Percentiles rank a stretch among this genome's conserved stretches.
These are phyloP conservation scores for Caranx ignobilis DNA, from an alignment of 2,113 vertebrate species.

Conservation along the genomic window DNA sequence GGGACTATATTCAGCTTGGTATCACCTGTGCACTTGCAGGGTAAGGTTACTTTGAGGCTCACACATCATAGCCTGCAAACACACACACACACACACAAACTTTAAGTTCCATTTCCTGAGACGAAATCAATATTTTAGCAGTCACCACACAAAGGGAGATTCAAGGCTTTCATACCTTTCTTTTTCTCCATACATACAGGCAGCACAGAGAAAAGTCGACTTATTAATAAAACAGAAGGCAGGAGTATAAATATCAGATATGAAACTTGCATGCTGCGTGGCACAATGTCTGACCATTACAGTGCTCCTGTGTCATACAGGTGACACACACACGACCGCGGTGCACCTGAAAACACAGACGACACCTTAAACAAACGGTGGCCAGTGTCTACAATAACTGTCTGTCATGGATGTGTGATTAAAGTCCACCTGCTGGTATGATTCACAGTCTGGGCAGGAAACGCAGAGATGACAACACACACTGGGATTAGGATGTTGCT, in stretches of 20 bases:
- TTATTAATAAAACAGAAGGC: constrained; percentile 42
- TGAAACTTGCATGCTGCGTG: not conserved
- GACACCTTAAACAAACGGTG: constrained; percentile 64
- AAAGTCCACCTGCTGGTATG: constrained; percentile 74
- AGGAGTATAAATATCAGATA: constrained; percentile 4
- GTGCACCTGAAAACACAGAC: constrained; percentile 32
- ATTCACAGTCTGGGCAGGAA: constrained; percentile 73
- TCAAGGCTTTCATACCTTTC: constrained; percentile 5
- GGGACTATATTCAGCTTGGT: constrained; percentile 84
- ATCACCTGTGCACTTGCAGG: constrained; percentile 82
- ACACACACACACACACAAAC: constrained; percentile 48
- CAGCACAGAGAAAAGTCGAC: not conserved
- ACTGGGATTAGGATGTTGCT: constrained; percentile 56
- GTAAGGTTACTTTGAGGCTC: constrained; percentile 79
- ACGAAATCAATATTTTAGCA: constrained; percentile 53
- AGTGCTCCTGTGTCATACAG: not conserved
- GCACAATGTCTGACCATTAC: not conserved
- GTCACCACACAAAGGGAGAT: constrained; percentile 2
- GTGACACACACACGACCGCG: constrained; percentile 19
- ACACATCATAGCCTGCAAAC: constrained; percentile 50
- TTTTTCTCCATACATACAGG: constrained; percentile 6
- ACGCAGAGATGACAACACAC: constrained; percentile 52
- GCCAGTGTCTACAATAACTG: constrained; percentile 53
- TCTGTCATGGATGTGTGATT: constrained; percentile 55
- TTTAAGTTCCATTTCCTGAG: constrained; percentile 28